Conservation (phyloP, 2,113 vertebrate genomes). For the Xiphias gladius region DNA sequence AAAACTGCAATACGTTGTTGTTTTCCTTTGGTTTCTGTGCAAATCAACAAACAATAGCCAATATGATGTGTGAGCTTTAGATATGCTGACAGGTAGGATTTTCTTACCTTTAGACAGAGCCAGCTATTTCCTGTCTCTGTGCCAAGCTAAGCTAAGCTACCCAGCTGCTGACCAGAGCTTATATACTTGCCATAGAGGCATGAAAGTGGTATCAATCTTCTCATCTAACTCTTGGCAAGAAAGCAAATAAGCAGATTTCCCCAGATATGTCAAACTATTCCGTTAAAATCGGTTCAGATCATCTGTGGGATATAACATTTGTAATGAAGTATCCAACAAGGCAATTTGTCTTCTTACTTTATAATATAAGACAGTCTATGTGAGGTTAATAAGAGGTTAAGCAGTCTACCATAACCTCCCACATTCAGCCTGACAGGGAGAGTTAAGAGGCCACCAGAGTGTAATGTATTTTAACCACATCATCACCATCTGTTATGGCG, state of each 20-base stretch:
- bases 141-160: neutral
- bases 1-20: neutral
- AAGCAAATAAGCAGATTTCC: neutral
- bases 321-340: neutral
- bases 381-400: neutral
- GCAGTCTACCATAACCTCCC: neutral
- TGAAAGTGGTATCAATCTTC: neutral
- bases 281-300: neutral
- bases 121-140: neutral
- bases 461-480: slow-evolving; percentile 30
- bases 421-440: slow-evolving; percentile 7
- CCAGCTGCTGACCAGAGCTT: neutral
- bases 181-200: neutral
- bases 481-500: slow-evolving; percentile 47
- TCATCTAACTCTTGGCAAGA: neutral
- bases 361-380: neutral
- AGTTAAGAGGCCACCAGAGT: slow-evolving; percentile 20
- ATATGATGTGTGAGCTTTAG: neutral
- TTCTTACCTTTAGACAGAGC: neutral
- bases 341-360: neutral
- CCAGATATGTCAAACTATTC: neutral
- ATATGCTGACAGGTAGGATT: neutral
- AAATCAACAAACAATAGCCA: neutral
- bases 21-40: neutral
- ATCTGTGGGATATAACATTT: neutral